Evolutionary conservation across 2,113 vertebrate genomes (phyloP).

Genomic region (Opisthocomus hoazin): DNA sequence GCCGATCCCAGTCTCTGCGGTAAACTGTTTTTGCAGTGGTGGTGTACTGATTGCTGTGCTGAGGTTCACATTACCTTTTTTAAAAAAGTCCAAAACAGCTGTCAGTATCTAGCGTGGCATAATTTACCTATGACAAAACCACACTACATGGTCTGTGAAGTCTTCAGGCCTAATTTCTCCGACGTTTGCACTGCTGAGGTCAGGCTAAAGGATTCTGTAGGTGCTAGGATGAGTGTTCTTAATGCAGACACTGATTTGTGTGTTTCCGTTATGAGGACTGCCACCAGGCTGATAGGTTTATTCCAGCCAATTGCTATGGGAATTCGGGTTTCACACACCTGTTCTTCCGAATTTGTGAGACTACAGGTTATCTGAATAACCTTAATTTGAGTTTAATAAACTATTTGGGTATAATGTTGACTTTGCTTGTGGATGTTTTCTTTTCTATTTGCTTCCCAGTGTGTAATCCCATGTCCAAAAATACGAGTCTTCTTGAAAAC

Average conservation of each 20-base stretch:
- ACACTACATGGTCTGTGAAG: not conserved
- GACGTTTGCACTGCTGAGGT: not conserved
- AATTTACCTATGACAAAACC: not conserved
- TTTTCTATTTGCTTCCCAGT: not conserved
- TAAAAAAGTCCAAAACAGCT: not conserved
- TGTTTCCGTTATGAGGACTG: not conserved
- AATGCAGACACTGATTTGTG: not conserved
- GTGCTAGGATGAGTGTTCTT: not conserved
- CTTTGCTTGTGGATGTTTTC: not conserved
- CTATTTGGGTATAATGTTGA: not conserved
- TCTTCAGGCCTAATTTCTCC: not conserved
- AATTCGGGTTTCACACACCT: not conserved
- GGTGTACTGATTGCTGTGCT: not conserved
- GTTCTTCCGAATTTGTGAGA: not conserved
- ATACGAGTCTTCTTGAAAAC: not conserved
- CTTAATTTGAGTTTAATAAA: not conserved
- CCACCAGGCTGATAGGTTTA: not conserved
- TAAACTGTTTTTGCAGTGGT: not conserved
- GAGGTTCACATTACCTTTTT: not conserved
- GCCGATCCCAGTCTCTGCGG: fast-evolving
- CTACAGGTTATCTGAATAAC: not conserved
- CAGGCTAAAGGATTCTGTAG: not conserved
- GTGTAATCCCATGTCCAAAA: not conserved
- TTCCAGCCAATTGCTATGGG: not conserved
- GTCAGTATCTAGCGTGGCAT: not conserved